phyloP scores from a whole-genome alignment of 2,113 vertebrate genomes.

The Ciconia stormi region DNA sequence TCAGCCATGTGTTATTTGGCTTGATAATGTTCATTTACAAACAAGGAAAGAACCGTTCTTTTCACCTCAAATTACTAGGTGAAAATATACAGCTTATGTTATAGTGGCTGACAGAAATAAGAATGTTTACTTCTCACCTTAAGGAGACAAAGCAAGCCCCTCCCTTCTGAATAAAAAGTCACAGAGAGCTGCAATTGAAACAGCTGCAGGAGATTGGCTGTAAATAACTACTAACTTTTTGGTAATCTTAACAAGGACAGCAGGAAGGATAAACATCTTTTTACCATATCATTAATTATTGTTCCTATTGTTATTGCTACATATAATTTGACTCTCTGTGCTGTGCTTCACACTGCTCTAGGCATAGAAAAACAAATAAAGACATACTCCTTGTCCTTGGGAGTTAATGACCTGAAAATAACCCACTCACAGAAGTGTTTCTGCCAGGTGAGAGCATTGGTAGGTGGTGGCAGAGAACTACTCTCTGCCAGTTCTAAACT shows the following conservation, averaged over 20 bases:
- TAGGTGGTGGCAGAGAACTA: background rate
- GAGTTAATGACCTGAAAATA: background rate
- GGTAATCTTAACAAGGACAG: background rate
- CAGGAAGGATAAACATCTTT: background rate
- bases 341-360: background rate
- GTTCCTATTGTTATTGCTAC: background rate
- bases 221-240: background rate
- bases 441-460: background rate
- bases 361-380: background rate
- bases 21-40: background rate
- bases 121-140: background rate
- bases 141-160: background rate
- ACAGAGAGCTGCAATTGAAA: background rate
- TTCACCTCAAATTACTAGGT: background rate
- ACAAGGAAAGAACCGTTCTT: background rate
- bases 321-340: background rate
- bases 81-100: background rate
- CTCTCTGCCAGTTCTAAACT: background rate
- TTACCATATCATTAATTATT: background rate
- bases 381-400: background rate
- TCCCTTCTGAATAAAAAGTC: background rate
- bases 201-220: background rate
- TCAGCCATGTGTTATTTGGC: background rate
- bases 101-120: background rate
- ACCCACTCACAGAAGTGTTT: background rate